Percentiles rank a stretch among this genome's conserved stretches.
phyloP scores from a whole-genome alignment of 2,888 invertebrate genomes.

The Drosophila mayaguana region DNA sequence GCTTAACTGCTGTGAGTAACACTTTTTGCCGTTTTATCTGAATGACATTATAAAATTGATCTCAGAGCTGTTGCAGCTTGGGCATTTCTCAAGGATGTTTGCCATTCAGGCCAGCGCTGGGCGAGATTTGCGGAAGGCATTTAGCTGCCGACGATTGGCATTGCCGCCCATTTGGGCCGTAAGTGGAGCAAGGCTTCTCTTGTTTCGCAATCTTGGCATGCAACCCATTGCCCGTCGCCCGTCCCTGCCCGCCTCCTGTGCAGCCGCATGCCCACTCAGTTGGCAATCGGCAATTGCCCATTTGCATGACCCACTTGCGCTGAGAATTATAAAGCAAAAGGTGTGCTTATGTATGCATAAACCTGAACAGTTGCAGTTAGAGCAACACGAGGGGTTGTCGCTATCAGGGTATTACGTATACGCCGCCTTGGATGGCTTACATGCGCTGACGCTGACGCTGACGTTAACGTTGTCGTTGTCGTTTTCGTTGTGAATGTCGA shows the following conservation, averaged over 20 bases:
- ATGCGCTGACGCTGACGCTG: slow-evolving; percentile 1
- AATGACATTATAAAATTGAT: neutral
- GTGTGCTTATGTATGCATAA: slow-evolving; percentile 37
- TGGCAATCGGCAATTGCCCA: slow-evolving; percentile 43
- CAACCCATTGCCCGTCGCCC: neutral
- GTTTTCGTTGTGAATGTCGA: slow-evolving; percentile 42
- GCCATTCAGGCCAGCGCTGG: neutral
- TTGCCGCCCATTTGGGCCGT: slow-evolving; percentile 23
- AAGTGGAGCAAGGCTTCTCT: slow-evolving; percentile 56
- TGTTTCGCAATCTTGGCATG: slow-evolving; percentile 54
- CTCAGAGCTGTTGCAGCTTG: neutral
- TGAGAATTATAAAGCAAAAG: slow-evolving; percentile 34
- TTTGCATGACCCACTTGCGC: slow-evolving; percentile 66
- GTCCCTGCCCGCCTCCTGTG: neutral
- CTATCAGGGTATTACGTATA: slow-evolving; percentile 61
- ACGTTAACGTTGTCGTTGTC: slow-evolving; percentile 11
- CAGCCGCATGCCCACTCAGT: neutral
- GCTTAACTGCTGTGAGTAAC: neutral
- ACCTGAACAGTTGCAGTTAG: slow-evolving; percentile 16
- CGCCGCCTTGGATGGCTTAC: slow-evolving; percentile 46
- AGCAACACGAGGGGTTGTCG: slow-evolving; percentile 23
- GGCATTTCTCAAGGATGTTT: slow-evolving; percentile 8
- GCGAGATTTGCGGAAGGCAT: slow-evolving; percentile 33
- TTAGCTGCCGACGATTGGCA: slow-evolving; percentile 15
- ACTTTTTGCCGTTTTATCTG: neutral